phyloP scores from a whole-genome alignment of 2,113 vertebrate genomes.

The Ifrita kowaldi region DNA sequence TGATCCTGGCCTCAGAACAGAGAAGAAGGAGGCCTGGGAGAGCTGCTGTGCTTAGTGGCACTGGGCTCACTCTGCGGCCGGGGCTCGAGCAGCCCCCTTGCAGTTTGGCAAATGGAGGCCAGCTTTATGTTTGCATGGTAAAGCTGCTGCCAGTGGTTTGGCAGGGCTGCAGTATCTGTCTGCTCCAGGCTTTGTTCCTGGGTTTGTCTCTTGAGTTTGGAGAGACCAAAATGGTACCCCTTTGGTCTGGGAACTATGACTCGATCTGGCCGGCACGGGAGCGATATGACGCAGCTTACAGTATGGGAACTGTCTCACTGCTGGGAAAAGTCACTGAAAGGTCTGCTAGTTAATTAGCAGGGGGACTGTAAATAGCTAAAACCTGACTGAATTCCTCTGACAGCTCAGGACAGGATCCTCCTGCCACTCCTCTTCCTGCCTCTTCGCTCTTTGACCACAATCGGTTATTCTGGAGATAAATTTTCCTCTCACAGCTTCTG shows the following conservation, averaged over 20 bases:
- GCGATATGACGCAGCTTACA: not conserved
- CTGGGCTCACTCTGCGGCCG: not conserved
- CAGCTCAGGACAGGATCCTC: conserved; percentile 12
- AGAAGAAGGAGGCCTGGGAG: not conserved
- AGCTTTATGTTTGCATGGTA: not conserved
- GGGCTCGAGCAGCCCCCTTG: not conserved
- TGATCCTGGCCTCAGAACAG: conserved; percentile 41
- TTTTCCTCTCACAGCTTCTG: not conserved
- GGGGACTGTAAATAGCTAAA: conserved; percentile 5
- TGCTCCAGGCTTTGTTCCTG: not conserved
- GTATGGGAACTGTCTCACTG: not conserved
- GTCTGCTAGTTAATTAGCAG: conserved; percentile 7
- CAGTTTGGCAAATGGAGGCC: not conserved
- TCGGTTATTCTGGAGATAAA: not conserved
- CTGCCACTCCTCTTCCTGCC: conserved; percentile 14
- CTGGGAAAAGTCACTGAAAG: conserved; percentile 27
- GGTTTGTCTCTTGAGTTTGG: not conserved
- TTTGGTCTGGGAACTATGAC: not conserved
- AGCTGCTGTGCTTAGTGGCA: not conserved
- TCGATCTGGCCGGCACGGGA: not conserved
- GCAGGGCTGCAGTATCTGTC: not conserved
- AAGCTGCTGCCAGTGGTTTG: conserved; percentile 20
- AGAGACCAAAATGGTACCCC: conserved; percentile 5
- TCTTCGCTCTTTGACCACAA: not conserved
- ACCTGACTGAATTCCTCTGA: conserved; percentile 41